Evolutionary conservation across 2,797 vertebrate species (phyloP), one percentile per base, ranked within the genome.

Genomic region (Lepus oiostolus): DNA sequence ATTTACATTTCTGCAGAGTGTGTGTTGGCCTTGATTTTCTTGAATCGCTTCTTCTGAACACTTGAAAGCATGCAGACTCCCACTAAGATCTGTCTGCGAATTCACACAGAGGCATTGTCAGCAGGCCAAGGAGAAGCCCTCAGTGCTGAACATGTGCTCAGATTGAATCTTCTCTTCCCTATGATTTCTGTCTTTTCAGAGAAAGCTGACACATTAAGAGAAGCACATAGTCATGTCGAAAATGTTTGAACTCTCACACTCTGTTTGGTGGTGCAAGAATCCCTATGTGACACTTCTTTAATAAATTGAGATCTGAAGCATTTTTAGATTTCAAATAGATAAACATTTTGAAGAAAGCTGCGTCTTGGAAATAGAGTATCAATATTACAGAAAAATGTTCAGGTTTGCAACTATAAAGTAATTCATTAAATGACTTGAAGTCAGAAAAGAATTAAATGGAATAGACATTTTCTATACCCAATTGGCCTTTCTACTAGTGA

Each of bases 31-130:
- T 93, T 92, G 88, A 93, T 91, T 95, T 94, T 88, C 58, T 47
- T 68, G 71, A 92, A 52, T 87, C 52, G 71, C 47, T 96, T 86
- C 62, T 84, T 47, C 65, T 35, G 93, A 95, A 90, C 58, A 85
- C 60, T 82, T 95, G 63, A 91, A 88, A 38, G 47, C 50, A 79
- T 54, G 71, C 85, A 83, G 86, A 92, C 21, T 92, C 65, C 85
- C 88, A 88, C 92, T 88, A 86, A 94, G 87, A 88, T 76, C 75
- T 54, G 79, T 62, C 90, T 92, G 75, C 60, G 93, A 85, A 92
- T 95, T 95, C 79, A 68, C 6, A n/a, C 67, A 35, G 82, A 85
- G 80, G 52, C 62, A 79, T 10, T 92, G 67, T 65, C 90, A 88
- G 16, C 12, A 86, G 76, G 90, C 70, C 77, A 85, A 93, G 60